Base-by-base conservation (phyloP, 2,888 invertebrate species). In the Rotaria magnacalcarata region DNA sequence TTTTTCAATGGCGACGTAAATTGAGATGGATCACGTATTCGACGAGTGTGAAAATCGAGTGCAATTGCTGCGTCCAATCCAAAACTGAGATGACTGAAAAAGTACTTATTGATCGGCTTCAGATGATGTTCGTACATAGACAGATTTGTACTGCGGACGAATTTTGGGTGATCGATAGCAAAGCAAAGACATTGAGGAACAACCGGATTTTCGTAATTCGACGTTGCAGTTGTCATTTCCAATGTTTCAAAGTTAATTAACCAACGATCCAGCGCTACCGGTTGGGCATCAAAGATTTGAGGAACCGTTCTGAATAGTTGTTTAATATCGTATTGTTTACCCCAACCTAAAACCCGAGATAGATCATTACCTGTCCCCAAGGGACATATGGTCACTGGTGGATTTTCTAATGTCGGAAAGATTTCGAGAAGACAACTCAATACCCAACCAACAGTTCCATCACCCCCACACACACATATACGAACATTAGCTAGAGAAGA, bases 381-480 rank as follows among this genome's bases (percentile, higher is more conserved):
- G 0, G 96, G 96, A 87, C 96, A 92, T 4, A 96, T 96, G 54
- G 96, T 43, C 96, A 98, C 97, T 85, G 99, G 97, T 85, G 99
- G 99, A 89, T 96, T 96, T 92, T 96, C 96, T 88, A 97, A 97
- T 92, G 99, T 99, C 93, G 99, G 91, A 60, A 99, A 98, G 47
- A 99, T 98, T 92, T 99, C 99, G 92, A 99, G 99, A 90, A 99
- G 93, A 92, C 99, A 99, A 92, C 99, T 98, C 89, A 99, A 93
- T 88, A 98, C 98, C 91, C 99, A 99, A 88, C 99, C 99, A 89
- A 99, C 97, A 86, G 99, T 99, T 87, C 99, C 99, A 92, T 99
- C 99, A 24, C 99, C 99, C 87, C 99, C 99, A 92, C 99, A 99
- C 94, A 91, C 96, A 96, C 50, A 50, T n/a, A 50, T n/a, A 24